Base-by-base conservation (phyloP, 2,113 vertebrate species). In the Meles meles region DNA sequence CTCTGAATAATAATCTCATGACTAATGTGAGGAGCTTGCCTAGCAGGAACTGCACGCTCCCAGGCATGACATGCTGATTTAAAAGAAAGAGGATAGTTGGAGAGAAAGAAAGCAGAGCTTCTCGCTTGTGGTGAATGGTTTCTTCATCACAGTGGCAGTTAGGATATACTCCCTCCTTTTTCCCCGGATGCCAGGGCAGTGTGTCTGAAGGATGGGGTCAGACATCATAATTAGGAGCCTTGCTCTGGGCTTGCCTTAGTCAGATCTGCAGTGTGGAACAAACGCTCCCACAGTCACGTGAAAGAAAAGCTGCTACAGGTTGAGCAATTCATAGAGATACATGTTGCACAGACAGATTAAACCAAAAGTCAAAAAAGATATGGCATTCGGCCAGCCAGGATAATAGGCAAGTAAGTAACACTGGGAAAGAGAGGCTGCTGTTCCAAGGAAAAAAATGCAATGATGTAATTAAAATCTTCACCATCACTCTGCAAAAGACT, bases 291-390 rank as follows among this genome's bases (percentile, higher is more conserved):
- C 99, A 0, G 99, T 99, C 97, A 99, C 99, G 0, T 99, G 99
- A 97, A 99, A 99, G 96, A 99, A 99, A 97, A 99, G 99, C 99
- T 99, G 99, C 99, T 99, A 99, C 89, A 99, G 85, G 98, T 99
- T 99, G 91, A 99, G 99, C 91, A 99, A 99, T 98, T 99, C 99
- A 0, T 99, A 99, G 92, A 99, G 99, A 97, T 99, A 99, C 99
- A 99, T 99, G 99, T 99, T 99, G 98, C 99, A 99, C 65, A 99
- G 98, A 93, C 99, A 99, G 97, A 99, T 99, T 97, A 99, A 98
- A 6, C 99, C 99, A 55, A 99, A 99, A 4, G 99, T 99, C 99
- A 99, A 98, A 98, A 99, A 99, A 76, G 99, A 99, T 95, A 99
- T 99, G 93, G 99, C 98, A 98, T 99, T 99, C 98, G 99, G 99